Evolutionary conservation across 2,797 vertebrate genomes (phyloP).

Genomic region (Netta rufina): DNA sequence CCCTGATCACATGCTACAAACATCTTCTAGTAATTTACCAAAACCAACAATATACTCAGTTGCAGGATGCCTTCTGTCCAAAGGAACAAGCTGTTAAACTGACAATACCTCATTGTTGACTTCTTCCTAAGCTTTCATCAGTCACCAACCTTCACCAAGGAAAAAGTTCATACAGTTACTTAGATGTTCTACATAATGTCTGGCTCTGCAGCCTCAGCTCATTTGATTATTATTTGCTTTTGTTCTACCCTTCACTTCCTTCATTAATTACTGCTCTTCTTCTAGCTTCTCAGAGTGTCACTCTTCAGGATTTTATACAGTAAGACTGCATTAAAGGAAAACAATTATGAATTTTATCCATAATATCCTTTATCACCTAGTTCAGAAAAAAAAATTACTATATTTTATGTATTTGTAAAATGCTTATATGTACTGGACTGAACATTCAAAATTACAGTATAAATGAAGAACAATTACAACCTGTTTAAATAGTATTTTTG

Average conservation of each 20-base stretch:
- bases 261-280: neutral
- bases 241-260: neutral
- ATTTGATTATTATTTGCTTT: neutral
- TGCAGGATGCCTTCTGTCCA: neutral
- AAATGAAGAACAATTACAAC: neutral
- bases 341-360: neutral
- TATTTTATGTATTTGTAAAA: neutral
- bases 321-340: neutral
- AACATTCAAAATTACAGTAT: neutral
- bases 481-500: neutral
- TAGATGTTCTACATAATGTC: neutral
- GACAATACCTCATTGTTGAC: neutral
- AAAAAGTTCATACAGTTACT: neutral
- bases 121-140: neutral
- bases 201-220: accelerated
- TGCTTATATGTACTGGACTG: neutral
- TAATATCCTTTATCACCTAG: neutral
- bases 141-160: neutral
- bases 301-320: neutral
- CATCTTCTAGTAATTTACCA: neutral
- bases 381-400: neutral
- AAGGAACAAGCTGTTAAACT: neutral
- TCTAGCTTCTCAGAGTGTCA: neutral
- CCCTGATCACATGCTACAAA: neutral
- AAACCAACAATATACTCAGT: accelerated